Base-by-base conservation (phyloP, 2,113 vertebrate species). In the Festucalex cinctus region DNA sequence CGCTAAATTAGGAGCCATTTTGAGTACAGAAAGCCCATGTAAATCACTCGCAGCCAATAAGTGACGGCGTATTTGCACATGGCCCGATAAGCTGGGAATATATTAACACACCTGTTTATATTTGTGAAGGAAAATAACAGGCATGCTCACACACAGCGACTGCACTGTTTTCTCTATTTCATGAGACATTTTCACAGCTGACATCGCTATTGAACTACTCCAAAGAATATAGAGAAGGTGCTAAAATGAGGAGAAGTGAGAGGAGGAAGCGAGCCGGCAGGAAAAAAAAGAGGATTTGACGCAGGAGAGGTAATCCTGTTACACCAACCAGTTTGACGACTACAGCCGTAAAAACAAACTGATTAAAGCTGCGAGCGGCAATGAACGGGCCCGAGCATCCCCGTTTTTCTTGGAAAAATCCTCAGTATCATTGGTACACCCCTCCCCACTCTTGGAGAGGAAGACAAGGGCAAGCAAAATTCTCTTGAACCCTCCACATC, bases 171-270 rank as follows among this genome's bases (percentile, higher is more conserved):
- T 10, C 10, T 13, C 19, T 68, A 41, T 70, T 20, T 54, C 56
- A 19, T 22, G 2, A 48, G 66, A 41, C 54, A 35, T 35, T 51
- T 59, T 73, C 26, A 64, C 49, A 64, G 37, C 35, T 69, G 37
- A 63, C 75, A 63, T 51, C 43, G 66, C 32, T 24, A 37, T 64
- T 60, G 5, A 39, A 66, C 62, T 63, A 66, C 46, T 17, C 6
- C 8, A 44, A 66, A 24, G 20, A 62, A 66, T 19, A 28, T 58
- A 58, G 65, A 65, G 68, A 61, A 51, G 3, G 43, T 58, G 61
- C 66, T 77, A 68, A 77, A 74, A 65, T 68, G 49, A 51, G 46
- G 57, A 36, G 19, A 68, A 36, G 3, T 46, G 22, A 26, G 20
- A 41, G 24, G 14, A 44, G 19, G 19, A 22, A 8, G 28, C 43